Evolutionary conservation across 1,140 invertebrate species (phyloP).

Genomic region (Bombus breviceps): DNA sequence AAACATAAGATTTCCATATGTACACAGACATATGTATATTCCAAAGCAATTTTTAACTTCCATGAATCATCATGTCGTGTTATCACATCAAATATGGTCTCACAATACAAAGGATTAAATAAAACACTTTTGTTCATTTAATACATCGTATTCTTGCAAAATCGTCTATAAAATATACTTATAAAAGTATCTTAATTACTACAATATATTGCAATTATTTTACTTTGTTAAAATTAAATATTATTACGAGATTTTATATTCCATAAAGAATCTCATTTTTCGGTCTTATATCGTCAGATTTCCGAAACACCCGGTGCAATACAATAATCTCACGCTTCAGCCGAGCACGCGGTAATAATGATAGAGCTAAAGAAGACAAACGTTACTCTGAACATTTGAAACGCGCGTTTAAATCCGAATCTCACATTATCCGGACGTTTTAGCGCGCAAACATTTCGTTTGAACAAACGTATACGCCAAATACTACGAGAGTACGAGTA

Average conservation of each 20-base stretch:
- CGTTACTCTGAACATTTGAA: not conserved
- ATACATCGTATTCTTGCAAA: not conserved
- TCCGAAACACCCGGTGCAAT: too few species aligned
- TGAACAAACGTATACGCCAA: not conserved
- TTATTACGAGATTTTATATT: not conserved
- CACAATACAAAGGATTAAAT: not conserved
- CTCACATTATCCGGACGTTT: constrained; percentile 28
- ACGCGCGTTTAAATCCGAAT: constrained; percentile 25
- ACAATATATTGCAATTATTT: not conserved
- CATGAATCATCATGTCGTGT: too few species aligned
- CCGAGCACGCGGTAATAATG: not conserved
- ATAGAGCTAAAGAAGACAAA: not conserved
- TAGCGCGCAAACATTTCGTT: constrained; percentile 32
- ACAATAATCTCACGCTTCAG: not conserved
- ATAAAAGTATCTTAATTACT: not conserved
- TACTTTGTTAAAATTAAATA: not conserved
- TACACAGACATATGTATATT: too few species aligned
- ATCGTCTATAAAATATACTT: not conserved
- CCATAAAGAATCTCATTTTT: not conserved
- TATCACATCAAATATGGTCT: not conserved
- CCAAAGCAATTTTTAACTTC: too few species aligned
- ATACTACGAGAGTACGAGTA: not conserved
- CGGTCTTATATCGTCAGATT: not conserved
- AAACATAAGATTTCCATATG: too few species aligned
- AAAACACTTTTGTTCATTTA: not conserved